Conservation (phyloP, 2,888 invertebrate genomes). For the Latheticus oryzae region DNA sequence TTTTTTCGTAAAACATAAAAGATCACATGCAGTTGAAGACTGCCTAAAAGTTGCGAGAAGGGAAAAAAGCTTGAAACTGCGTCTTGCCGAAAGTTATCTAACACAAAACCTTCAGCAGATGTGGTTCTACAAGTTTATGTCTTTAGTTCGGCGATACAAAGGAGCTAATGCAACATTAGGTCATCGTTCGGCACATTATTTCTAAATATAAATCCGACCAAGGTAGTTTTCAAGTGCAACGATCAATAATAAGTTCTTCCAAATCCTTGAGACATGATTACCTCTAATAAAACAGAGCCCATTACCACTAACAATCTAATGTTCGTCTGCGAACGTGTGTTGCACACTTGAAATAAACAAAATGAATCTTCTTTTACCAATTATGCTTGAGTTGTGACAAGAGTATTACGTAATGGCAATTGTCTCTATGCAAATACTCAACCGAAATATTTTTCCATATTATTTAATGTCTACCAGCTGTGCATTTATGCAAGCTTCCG, state of each 20-base stretch:
- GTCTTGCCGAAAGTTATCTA: no score
- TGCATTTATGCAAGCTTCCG: conserved; percentile 30
- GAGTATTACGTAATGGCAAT: conserved; percentile 25
- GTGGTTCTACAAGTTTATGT: no score
- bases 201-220: conserved; percentile 41
- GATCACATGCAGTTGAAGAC: no score
- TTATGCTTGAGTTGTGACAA: conserved; percentile 14
- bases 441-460: conserved; percentile 34
- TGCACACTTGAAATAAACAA: no score
- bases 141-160: no score
- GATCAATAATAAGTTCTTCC: conserved; percentile 42
- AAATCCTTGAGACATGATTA: conserved; percentile 48
- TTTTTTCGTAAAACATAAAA: no score
- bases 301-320: conserved; percentile 35
- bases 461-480: conserved; percentile 23
- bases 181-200: no score
- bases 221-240: conserved; percentile 46
- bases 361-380: conserved; percentile 11
- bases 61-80: no score
- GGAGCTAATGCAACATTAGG: no score
- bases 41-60: no score
- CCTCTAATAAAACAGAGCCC: conserved; percentile 38
- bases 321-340: conserved; percentile 12
- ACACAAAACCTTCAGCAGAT: no score
- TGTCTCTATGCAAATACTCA: conserved; percentile 33